A percentile compares a stretch with the other conserved stretches of the same genome.
phyloP scores from a whole-genome alignment of 2,113 vertebrate species.

The Calidris pygmaea region DNA sequence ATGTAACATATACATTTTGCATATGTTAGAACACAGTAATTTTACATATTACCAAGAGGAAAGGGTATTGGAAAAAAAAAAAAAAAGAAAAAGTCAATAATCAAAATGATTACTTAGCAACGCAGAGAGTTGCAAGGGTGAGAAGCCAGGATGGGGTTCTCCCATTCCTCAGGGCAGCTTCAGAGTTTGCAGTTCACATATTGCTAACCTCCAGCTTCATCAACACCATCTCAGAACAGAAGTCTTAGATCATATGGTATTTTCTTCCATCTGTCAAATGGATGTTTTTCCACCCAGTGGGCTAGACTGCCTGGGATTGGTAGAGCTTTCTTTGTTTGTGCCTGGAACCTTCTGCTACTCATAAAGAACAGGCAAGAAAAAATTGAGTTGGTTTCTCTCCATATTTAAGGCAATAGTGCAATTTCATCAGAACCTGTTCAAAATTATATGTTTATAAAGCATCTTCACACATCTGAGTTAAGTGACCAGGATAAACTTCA shows the following conservation, averaged over 20 bases:
- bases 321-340: background rate
- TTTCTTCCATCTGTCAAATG: background rate
- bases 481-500: background rate
- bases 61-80: rapidly evolving
- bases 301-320: background rate
- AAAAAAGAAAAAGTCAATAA: background rate
- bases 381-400: background rate
- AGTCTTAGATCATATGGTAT: background rate
- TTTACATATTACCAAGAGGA: background rate
- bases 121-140: background rate
- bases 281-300: background rate
- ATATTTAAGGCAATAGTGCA: background rate
- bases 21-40: background rate
- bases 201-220: background rate
- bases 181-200: background rate
- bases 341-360: background rate
- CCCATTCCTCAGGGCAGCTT: background rate
- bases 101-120: background rate
- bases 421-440: background rate
- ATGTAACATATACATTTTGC: background rate
- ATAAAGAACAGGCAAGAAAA: background rate
- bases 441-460: background rate
- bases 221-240: background rate
- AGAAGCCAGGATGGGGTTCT: background rate
- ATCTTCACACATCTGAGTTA: background rate